These are phyloP conservation scores for Aptenodytes forsteri DNA, from an alignment of 2,113 vertebrate genomes.

Conservation along the genomic window DNA sequence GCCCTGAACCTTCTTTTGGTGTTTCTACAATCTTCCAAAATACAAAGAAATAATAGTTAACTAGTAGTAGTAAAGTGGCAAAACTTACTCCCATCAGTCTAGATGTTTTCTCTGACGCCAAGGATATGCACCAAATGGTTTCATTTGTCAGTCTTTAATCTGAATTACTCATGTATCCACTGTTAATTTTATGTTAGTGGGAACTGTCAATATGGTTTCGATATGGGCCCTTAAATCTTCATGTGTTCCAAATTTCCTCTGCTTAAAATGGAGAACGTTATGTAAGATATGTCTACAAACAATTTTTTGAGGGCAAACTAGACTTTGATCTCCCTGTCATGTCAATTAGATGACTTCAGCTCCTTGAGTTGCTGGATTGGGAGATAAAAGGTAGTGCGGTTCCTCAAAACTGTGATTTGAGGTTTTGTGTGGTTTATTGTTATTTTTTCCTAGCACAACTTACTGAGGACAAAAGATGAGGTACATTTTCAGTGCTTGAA, in stretches of 20 bases:
- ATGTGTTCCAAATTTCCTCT: not conserved
- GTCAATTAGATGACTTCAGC: not conserved
- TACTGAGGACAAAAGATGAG: not conserved
- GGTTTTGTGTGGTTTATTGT: not conserved
- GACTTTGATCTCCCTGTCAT: slow-evolving; percentile 4
- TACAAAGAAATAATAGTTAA: not conserved
- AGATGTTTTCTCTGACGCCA: not conserved
- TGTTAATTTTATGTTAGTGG: not conserved
- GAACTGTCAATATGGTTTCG: not conserved
- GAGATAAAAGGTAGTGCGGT: not conserved
- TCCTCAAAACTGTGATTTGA: not conserved
- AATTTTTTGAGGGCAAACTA: not conserved
- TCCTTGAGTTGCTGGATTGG: not conserved
- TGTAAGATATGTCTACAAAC: not conserved
- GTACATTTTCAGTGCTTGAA: not conserved
- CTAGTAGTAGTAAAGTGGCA: not conserved
- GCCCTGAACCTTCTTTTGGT: not conserved
- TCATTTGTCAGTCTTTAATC: not conserved
- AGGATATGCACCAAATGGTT: not conserved
- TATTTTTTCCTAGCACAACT: not conserved
- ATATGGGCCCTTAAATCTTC: not conserved
- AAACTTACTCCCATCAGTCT: not conserved
- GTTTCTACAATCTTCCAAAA: not conserved
- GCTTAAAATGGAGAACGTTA: not conserved
- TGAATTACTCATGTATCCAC: not conserved